Conservation (phyloP, 1,140 invertebrate genomes). For the Lysiphlebus fabarum region DNA sequence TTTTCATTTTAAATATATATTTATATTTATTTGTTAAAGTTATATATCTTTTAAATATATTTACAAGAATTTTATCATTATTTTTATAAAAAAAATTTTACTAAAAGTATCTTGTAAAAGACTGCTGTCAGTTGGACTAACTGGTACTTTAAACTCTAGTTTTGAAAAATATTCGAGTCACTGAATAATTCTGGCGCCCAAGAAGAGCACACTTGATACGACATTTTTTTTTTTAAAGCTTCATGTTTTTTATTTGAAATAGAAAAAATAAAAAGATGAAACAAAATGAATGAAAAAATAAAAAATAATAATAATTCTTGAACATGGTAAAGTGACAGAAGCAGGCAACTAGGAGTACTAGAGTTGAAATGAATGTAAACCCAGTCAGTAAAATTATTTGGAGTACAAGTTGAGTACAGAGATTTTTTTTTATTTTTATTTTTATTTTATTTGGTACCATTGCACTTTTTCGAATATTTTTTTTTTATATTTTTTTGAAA, state of each 20-base stretch:
- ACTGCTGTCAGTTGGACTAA: constrained; percentile 4
- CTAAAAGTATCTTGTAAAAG: constrained; percentile 6
- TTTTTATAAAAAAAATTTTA: too few relatives aligned
- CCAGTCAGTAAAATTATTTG: constrained; percentile 9
- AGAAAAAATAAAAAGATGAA: too few relatives aligned
- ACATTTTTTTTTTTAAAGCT: not conserved
- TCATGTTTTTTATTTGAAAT: not conserved
- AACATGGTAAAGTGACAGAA: constrained; percentile 5
- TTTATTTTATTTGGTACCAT: not conserved
- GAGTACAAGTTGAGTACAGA: constrained; percentile 7
- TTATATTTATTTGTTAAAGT: too few relatives aligned
- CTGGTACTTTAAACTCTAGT: constrained; percentile 9
- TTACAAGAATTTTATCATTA: too few relatives aligned
- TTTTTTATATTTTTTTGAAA: not conserved
- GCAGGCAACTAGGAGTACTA: constrained; percentile 7
- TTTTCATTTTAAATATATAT: too few relatives aligned
- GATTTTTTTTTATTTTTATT: constrained; percentile 11
- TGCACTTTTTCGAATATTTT: not conserved
- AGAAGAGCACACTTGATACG: constrained; percentile 1
- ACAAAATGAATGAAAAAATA: not conserved
- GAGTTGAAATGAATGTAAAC: constrained; percentile 1
- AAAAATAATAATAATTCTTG: not conserved
- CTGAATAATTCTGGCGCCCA: constrained; percentile 15
- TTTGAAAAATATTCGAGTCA: constrained; percentile 13
- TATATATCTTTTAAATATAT: too few relatives aligned